Base-by-base conservation (phyloP, 1,140 invertebrate species). In the Calliopsis andreniformis region DNA sequence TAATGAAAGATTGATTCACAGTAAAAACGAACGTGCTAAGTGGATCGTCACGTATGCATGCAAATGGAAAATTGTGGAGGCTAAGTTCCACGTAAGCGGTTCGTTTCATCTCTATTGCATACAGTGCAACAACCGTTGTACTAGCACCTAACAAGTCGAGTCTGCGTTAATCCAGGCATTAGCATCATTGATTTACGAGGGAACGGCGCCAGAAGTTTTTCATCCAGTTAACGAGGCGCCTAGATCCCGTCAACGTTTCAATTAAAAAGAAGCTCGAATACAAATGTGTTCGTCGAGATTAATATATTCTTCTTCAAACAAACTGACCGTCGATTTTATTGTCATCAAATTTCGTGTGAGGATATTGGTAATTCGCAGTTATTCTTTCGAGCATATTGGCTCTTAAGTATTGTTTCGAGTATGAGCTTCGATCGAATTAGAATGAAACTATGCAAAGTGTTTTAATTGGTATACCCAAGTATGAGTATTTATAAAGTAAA, bases 111-210 rank as follows among this genome's bases (percentile, higher is more conserved):
- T 39, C 49, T 47, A 58, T 47, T 56, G 62, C 51, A 28, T 75
- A 49, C 35, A 68, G 56, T 49, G 28, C 45, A 79, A 66, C 64
- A 56, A 61, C 64, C 56, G 25, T 76, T 75, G 45, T 39, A 81
- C 80, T 81, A 79, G 61, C 43, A 75, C 43, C 63, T 32, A 68
- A 68, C 78, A 56, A 66, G 43, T 42, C 49, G 51, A 42, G 58
- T 7, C 49, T 20, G 23, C 16, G 43, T 49, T 81, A 79, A 81
- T 81, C 69, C 69, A 43, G 70, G 66, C 61, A 79, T 81, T 81
- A 76, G 42, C 53, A 42, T 45, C 58, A 53, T 79, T 80, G 78
- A 82, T 80, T 82, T 80, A 82, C 59, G 79, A 61, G 58, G 2
- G 30, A 64, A 68, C 30, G 51, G 30, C 80, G 64, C 71, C 79